Base-by-base conservation (phyloP, 2,888 invertebrate genomes). In the Reticulitermes lucifugus region DNA sequence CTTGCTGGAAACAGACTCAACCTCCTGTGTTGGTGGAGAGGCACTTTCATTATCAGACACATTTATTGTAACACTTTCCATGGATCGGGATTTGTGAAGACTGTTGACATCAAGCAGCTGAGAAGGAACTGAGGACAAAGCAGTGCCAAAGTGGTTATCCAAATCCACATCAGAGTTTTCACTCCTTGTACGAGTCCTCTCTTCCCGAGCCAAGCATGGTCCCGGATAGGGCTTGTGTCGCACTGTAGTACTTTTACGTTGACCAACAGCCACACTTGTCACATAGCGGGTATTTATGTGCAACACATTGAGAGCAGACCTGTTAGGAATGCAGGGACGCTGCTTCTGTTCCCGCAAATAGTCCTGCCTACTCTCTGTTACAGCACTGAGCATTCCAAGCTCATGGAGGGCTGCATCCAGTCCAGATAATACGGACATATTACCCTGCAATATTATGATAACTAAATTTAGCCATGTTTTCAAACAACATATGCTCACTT, bases 241-340 rank as follows among this genome's bases (percentile, higher is more conserved):
- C 77, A 92, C 90, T 70, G 92, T 90, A 87, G 92, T 90, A 88
- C 92, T 92, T 91, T 93, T 93, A 88, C 93, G 92, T 89, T 93
- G 93, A 12, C 93, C 93, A 87, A 94, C 93, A 29, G 93, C 93
- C 85, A 94, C 94, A 89, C 93, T 93, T 83, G 93, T 93, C 59
- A 94, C 93, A 89, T 93, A 94, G 87, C 93, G 92, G 83, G 93
- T 93, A 89, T 94, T 93, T 88, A 93, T 91, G 84, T 93, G 92
- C 91, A 93, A 91, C 87, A 92, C 91, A 89, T 91, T 90, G 88
- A 91, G 91, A 83, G 89, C 89, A 43, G 87, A 85, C 79, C 88
- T 88, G 83, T 89, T 89, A 83, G 89, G 70, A 29, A 70, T 81
- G 9, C 29, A n/a, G n/a, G 75, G 75, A 9, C 35, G n/a, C 29